Percentiles rank a stretch among this genome's conserved stretches.
phyloP scores from a whole-genome alignment of 2,797 vertebrate species.

The Anguilla anguilla region DNA sequence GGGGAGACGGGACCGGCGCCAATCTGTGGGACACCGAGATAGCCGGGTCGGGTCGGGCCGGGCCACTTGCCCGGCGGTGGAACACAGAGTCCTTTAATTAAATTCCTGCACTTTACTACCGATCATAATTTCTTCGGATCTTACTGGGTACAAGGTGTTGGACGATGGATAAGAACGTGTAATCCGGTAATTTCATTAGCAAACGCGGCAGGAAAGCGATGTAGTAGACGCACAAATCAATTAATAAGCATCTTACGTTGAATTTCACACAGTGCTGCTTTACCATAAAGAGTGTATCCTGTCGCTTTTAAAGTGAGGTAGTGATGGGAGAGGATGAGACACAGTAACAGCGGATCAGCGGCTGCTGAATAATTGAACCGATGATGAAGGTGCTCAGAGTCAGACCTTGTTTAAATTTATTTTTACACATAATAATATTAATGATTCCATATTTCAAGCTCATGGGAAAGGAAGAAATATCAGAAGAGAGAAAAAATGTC shows the following conservation, averaged over 20 bases:
- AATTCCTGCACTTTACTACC: neutral
- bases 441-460: neutral
- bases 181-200: slow-evolving; percentile 35
- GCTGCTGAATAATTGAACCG: neutral
- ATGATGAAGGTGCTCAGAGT: neutral
- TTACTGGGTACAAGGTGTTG: neutral
- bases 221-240: slow-evolving; percentile 5
- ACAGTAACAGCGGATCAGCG: neutral
- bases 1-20: neutral
- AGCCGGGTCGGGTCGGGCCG: neutral
- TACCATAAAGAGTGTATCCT: neutral
- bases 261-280: slow-evolving; percentile 3
- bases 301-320: neutral
- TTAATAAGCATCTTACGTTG: neutral
- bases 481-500: neutral
- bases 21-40: neutral
- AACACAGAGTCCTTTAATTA: neutral
- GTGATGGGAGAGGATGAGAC: neutral
- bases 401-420: neutral
- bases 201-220: slow-evolving; percentile 23
- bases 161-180: slow-evolving; percentile 21
- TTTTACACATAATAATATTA: neutral
- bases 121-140: neutral
- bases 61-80: neutral
- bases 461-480: neutral